These are phyloP conservation scores for Sinohyriopsis cumingii DNA, from an alignment of 2,888 invertebrate species.

Conservation along the genomic window DNA sequence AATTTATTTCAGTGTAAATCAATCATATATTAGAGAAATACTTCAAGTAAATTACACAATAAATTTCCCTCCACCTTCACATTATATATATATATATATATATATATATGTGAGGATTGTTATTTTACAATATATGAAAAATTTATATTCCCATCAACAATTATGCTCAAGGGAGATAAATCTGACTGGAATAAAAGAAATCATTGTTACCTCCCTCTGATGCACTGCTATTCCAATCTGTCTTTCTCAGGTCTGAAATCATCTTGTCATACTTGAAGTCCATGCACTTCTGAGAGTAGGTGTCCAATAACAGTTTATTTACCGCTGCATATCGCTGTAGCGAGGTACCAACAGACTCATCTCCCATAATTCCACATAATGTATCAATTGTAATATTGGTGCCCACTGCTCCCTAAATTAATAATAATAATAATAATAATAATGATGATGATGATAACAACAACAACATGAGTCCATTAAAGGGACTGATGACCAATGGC, in stretches of 20 bases:
- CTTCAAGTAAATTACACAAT: too few relatives aligned
- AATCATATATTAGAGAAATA: too few relatives aligned
- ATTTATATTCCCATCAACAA: too few relatives aligned
- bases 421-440: slow-evolving; percentile 1
- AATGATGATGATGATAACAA: background rate
- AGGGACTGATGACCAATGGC: too few relatives aligned
- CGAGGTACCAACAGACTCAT: slow-evolving; percentile 74
- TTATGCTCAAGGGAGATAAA: background rate
- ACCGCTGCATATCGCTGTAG: slow-evolving; percentile 83
- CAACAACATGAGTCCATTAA: background rate
- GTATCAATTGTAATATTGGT: slow-evolving; percentile 86
- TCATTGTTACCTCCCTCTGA: slow-evolving; percentile 75
- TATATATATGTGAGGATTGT: too few relatives aligned
- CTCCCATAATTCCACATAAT: slow-evolving; percentile 83
- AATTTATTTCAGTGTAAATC: too few relatives aligned
- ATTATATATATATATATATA: too few relatives aligned
- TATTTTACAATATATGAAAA: too few relatives aligned
- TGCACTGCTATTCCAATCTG: slow-evolving; percentile 78
- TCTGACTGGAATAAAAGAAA: background rate
- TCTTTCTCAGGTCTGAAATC: slow-evolving; percentile 76
- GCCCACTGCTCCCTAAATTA: slow-evolving; percentile 72
- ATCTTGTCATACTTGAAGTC: slow-evolving; percentile 83
- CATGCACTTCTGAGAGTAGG: slow-evolving; percentile 82
- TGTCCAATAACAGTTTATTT: slow-evolving; percentile 80
- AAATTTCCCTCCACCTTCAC: too few relatives aligned